These are phyloP conservation scores for Heliconius cydno DNA, from an alignment of 2,888 invertebrate species.

Conservation along the genomic window DNA sequence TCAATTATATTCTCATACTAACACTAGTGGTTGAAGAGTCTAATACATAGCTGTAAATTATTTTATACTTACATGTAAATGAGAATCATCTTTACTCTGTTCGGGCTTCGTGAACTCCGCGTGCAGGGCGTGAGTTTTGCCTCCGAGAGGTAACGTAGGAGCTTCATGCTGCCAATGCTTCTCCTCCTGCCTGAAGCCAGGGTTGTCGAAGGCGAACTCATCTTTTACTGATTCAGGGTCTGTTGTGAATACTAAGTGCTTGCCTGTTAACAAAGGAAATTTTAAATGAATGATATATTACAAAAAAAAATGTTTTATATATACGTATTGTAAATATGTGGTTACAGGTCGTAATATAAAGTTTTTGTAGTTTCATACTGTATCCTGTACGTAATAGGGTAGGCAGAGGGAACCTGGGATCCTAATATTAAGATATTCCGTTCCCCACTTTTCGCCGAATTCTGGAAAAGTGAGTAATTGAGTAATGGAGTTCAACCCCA, in stretches of 20 bases:
- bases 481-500: no score
- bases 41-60: background rate
- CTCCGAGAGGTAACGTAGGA: conserved; percentile 72
- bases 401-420: no score
- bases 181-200: conserved; percentile 86
- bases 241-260: conserved; percentile 88
- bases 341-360: no score
- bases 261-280: conserved; percentile 78
- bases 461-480: no score
- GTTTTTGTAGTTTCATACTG: no score
- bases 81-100: conserved; percentile 73
- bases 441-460: no score
- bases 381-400: no score
- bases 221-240: conserved; percentile 90
- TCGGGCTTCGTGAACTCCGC: conserved; percentile 76
- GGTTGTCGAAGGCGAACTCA: conserved; percentile 92
- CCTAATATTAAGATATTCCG: no score
- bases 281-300: background rate
- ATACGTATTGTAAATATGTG: background rate
- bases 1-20: background rate
- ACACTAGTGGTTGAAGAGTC: background rate
- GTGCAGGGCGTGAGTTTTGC: conserved; percentile 68
- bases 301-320: no score
- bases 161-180: conserved; percentile 77
- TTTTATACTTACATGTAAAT: conserved; percentile 65